phyloP scores from a whole-genome alignment of 1,140 invertebrate species.

The Drosophila pachea region DNA sequence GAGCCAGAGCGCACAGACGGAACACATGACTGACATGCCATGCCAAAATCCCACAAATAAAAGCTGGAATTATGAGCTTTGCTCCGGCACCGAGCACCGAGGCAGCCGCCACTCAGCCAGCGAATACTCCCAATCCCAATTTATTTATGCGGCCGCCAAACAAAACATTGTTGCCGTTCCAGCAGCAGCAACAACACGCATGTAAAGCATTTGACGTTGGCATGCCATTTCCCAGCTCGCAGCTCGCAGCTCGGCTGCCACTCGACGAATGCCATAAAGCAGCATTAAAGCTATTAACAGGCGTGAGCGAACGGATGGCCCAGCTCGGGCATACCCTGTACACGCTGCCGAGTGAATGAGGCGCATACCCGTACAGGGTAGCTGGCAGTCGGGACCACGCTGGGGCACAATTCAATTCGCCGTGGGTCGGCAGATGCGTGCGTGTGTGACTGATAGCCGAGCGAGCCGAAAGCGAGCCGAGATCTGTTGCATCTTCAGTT shows the following conservation, averaged over 20 bases:
- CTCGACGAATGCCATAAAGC: conserved; percentile 71
- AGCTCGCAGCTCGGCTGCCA: conserved; percentile 23
- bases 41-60: conserved; percentile 76
- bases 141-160: conserved; percentile 68
- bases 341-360: background rate
- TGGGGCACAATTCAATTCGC: conserved; percentile 1
- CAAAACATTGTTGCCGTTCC: conserved; percentile 67
- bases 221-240: conserved; percentile 62
- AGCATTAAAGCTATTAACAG: conserved; percentile 76
- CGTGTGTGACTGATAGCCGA: conserved; percentile 44
- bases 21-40: conserved; percentile 72
- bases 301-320: conserved; percentile 31
- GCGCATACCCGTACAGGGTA: conserved; percentile 12
- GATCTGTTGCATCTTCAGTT: conserved; percentile 16
- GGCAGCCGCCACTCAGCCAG: conserved; percentile 7
- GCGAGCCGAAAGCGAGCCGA: conserved; percentile 24
- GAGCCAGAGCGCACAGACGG: background rate
- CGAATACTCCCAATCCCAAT: conserved; percentile 59
- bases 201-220: conserved; percentile 73
- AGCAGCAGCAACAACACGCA: conserved; percentile 45
- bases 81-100: conserved; percentile 40
- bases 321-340: conserved; percentile 19
- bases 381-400: background rate
- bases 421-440: conserved; percentile 2
- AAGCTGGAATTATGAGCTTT: conserved; percentile 76